Base-by-base conservation (phyloP, 1,140 invertebrate genomes). In the Drosophila parabipectinata region DNA sequence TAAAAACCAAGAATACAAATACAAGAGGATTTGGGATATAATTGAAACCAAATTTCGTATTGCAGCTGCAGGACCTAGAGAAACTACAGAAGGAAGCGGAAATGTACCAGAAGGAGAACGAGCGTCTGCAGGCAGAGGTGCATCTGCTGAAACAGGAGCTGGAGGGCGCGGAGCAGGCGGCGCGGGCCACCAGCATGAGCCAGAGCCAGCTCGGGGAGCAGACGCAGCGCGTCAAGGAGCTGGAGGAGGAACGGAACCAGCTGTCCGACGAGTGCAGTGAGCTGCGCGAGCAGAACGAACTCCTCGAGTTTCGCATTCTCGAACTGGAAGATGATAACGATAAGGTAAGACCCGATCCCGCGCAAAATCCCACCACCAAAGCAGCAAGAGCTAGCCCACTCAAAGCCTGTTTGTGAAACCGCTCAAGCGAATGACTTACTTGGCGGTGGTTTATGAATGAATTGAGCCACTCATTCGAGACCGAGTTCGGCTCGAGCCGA, bases 251-350 rank as follows among this genome's bases (percentile, higher is more conserved):
- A 37, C 92, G 92, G 45, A 76, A 92, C 68, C 74, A 91, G 21
- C 34, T 44, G 75, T 93, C 8, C 85, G 73, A 79, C 10, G 92
- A 93, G 62, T 56, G 92, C 51, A 91, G 92, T 72, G 93, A 93
- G 63, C 66, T 93, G 48, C 84, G 92, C 15, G 93, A 93, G 63
- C 93, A 93, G 67, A 93, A 93, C 68, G 93, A 93, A 80, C 77
- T 93, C 14, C 88, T 93, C 28, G 93, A 93, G 82, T 93, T 93
- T 91, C 87, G 93, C 30, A 92, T 93, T 57, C 84, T 93, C 15
- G 93, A 93, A 60, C 72, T 93, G 54, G 93, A 93, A 68, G 92
- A 93, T 53, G 91, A 92, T 79, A 92, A 88, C 58, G 91, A 92
- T 81, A 92, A 92, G 90, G 91, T 92, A 59, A 81, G 5, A 9